phyloP scores from a whole-genome alignment of 2,797 vertebrate species.

The Huso huso region DNA sequence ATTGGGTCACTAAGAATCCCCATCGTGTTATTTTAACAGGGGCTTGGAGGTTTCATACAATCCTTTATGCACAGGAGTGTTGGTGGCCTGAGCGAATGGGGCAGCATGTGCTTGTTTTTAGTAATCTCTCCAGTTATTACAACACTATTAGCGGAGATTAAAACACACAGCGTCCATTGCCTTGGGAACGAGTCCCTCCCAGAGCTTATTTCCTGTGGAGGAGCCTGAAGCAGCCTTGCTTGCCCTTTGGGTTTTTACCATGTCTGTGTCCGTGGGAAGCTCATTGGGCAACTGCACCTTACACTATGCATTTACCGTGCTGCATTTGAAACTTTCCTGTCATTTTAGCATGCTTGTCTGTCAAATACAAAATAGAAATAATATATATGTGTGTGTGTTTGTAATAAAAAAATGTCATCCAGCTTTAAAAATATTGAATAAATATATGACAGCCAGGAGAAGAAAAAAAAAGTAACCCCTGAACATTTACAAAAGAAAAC shows the following conservation, averaged over 20 bases:
- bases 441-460: too few relatives aligned
- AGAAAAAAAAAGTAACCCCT: too few relatives aligned
- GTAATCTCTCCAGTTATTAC: conserved; percentile 77
- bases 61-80: conserved; percentile 22
- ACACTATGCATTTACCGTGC: neutral
- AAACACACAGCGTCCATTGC: conserved; percentile 69
- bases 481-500: too few relatives aligned
- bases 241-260: conserved; percentile 71
- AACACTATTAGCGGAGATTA: conserved; percentile 77
- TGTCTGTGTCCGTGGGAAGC: conserved; percentile 60
- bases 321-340: neutral
- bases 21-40: conserved; percentile 15
- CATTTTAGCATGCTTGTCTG: conserved; percentile 36
- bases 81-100: conserved; percentile 53
- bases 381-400: conserved; percentile 38
- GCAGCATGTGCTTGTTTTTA: conserved; percentile 68
- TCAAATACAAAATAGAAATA: conserved; percentile 27
- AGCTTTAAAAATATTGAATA: too few relatives aligned
- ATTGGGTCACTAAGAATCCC: conserved; percentile 7
- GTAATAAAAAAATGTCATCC: too few relatives aligned
- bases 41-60: conserved; percentile 24
- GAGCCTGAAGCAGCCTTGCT: conserved; percentile 63
- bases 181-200: conserved; percentile 67
- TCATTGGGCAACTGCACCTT: conserved; percentile 61
- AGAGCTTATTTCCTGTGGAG: conserved; percentile 77